Evolutionary conservation across 2,888 invertebrate genomes (phyloP), one percentile per base, ranked within the genome.

Genomic region (Synergus laeviventris): DNA sequence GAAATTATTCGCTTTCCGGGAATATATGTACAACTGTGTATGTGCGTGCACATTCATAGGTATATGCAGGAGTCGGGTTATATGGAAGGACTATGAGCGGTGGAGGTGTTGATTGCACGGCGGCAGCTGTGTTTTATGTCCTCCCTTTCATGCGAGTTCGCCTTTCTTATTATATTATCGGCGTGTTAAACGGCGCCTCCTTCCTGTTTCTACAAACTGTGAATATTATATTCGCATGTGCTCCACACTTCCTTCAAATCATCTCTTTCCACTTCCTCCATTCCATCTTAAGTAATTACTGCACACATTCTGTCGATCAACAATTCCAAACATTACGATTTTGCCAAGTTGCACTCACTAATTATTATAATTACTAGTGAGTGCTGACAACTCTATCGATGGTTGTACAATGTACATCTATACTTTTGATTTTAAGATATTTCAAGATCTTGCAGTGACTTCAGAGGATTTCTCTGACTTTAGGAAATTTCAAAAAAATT

Each of bases 1-100:
- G 89, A 88, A 90, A 90, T 90, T 89, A 89, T 89, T 88, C 86
- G 87, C 89, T 90, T 84, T 89, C 89, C 87, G 86, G 88, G 89
- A 90, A 90, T 87, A 87, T 87, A 84, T 84, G 85, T 76, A 76
- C 66, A 66, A 76, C 66, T 79, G 79, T 75, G 78, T 73, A 66
- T 75, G 78, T 74, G 49, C 18, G 21, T 64, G 18, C 39, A 64
- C 49, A 70, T 70, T 24, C 14, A 31, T 66, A 45, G 39, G 64
- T 64, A 42, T 42, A 66, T 39, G 38, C 62, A 18, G 12, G 18
- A 39, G 64, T 64, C 21, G 39, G 64, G 64, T 64, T 64, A 64
- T 70, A n/a, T 70, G 66, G 66, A 42, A 70, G 45, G 61, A 74
- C 80, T 76, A 80, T 80, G 83, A 82, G 82, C 78, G 74, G 73